Conservation (phyloP, 2,113 vertebrate species). For the Lontra canadensis region DNA sequence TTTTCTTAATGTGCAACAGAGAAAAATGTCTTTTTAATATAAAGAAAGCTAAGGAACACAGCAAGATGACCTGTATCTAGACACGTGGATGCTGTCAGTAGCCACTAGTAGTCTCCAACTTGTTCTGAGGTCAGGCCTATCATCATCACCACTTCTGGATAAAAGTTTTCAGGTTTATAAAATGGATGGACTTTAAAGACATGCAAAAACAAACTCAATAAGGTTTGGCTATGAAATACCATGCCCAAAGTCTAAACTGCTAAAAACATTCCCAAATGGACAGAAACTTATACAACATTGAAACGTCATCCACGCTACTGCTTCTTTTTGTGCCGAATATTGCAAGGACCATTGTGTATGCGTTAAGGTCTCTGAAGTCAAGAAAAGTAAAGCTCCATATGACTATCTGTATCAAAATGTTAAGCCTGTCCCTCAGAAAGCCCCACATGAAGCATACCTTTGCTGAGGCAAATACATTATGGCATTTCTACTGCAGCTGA, state of each 20-base stretch:
- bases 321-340: conserved; percentile 10
- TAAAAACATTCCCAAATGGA: conserved; percentile 39
- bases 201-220: conserved; percentile 22
- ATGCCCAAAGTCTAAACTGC: background rate
- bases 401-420: conserved; percentile 26
- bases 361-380: conserved; percentile 26
- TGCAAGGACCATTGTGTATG: background rate
- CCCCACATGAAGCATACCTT: background rate
- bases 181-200: conserved; percentile 19
- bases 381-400: conserved; percentile 52
- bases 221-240: background rate
- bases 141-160: background rate
- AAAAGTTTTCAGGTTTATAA: conserved; percentile 51
- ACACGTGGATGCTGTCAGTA: background rate
- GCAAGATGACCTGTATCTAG: background rate
- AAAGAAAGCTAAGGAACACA: background rate
- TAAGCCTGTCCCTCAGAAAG: conserved; percentile 41
- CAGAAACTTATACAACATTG: background rate
- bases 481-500: conserved; percentile 45
- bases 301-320: background rate
- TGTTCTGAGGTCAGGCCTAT: background rate
- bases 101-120: background rate
- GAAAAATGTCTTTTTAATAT: background rate
- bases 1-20: conserved; percentile 1
- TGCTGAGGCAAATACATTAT: conserved; percentile 36